Evolutionary conservation across 2,797 vertebrate species (phyloP), one percentile per base, ranked within the genome.

Genomic region (Lemur catta): DNA sequence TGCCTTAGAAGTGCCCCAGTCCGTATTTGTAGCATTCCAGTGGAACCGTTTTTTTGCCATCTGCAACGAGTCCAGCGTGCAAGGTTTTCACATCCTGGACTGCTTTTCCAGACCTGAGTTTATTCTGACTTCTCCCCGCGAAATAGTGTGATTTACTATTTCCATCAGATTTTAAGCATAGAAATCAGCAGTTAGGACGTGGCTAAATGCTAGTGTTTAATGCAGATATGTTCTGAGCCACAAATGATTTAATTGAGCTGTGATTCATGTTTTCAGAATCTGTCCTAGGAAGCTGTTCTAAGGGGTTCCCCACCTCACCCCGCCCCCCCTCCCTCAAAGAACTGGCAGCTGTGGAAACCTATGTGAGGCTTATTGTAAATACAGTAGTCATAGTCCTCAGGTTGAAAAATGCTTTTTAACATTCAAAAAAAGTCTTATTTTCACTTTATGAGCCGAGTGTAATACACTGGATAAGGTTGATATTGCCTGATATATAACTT

Each of bases 231-330:
- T 92, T 89, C 50, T 79, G 76, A 88, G 92, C 72, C 74, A 87
- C 41, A 12, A 41, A 57, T 75, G 78, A 71, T 89, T 81, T 86
- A 61, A 59, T 11, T 65, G 50, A 82, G 41, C 20, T 79, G 41
- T 88, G 96, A 95, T 61, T 97, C 91, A 71, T n/a, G 46, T 65
- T 89, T 97, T 91, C 59, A 9, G 84, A 88, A 84, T 93, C 92
- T 35, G 22, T 48, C 50, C 65, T 79, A 35, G 59, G 78, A 95
- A 91, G 67, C 57, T 69, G 46, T 71, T 91, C 33, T 15, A 61
- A 86, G 52, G 41, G 38, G 28, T n/a, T 14, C 7, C 63, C 33
- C 63, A 13, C 6, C 33, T 17, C 15, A n/a, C 63, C 61, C 30
- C 33, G 0, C 14, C 12, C 3, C 63, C 14, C 12, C 26, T 30